phyloP scores from a whole-genome alignment of 2,888 invertebrate genomes.

The Rugalucina vietnamica region DNA sequence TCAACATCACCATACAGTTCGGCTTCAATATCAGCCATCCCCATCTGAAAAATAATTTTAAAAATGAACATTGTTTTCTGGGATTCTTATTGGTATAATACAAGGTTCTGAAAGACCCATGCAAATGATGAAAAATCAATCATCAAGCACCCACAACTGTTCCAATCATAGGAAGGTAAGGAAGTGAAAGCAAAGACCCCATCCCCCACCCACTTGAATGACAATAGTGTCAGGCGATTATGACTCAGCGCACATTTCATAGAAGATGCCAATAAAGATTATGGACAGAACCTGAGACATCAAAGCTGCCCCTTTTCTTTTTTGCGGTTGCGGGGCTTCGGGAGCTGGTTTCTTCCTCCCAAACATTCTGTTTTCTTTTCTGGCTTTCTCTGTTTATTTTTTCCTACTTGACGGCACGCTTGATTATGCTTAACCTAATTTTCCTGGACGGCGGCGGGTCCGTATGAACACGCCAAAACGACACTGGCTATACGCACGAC shows the following conservation, averaged over 20 bases:
- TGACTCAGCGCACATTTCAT: background rate
- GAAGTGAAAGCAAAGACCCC: background rate
- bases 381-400: background rate
- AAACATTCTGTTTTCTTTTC: conserved; percentile 56
- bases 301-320: conserved; percentile 74
- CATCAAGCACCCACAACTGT: too few species aligned
- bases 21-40: conserved; percentile 62
- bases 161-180: background rate
- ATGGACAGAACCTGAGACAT: conserved; percentile 73
- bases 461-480: too few species aligned
- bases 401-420: too few species aligned
- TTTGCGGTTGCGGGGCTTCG: conserved; percentile 52
- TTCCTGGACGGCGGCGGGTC: too few species aligned
- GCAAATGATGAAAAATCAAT: too few species aligned
- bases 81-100: background rate
- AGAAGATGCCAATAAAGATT: background rate
- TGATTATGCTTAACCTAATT: too few species aligned
- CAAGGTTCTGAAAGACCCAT: too few species aligned
- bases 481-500: too few species aligned
- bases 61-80: background rate
- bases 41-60: conserved; percentile 60
- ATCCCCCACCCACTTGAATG: background rate
- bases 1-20: conserved; percentile 67
- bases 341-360: conserved; percentile 65
- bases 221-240: background rate